Percentiles rank a stretch among this genome's conserved stretches.
Evolutionary conservation across 2,797 vertebrate genomes (phyloP).

Genomic region (Xenops minutus): DNA sequence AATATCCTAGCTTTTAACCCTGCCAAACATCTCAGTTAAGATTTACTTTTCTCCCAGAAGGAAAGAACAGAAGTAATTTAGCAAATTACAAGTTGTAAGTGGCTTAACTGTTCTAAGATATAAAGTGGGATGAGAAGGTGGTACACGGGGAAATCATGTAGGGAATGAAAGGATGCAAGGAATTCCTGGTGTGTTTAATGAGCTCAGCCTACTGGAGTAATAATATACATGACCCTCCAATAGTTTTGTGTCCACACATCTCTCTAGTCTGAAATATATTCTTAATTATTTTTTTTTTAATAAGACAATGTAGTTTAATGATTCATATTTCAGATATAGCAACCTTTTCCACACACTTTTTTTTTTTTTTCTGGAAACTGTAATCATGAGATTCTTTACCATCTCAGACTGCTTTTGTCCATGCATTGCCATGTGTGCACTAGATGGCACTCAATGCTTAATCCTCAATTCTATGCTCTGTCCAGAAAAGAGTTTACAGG

Average conservation of each 20-base stretch:
- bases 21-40: not conserved
- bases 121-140: not conserved
- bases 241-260: not conserved
- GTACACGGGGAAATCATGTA: not conserved
- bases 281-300: not conserved
- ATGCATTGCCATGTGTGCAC: not conserved
- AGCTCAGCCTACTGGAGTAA: not conserved
- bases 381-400: not conserved
- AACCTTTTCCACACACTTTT: not conserved
- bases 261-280: not conserved
- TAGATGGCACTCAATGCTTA: constrained; percentile 24
- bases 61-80: constrained; percentile 3
- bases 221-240: not conserved
- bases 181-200: not conserved
- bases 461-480: not conserved
- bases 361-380: not conserved
- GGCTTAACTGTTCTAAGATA: not conserved
- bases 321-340: not conserved
- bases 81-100: constrained; percentile 1
- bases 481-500: not conserved
- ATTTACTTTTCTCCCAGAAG: not conserved
- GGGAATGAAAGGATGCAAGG: not conserved
- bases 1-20: not conserved
- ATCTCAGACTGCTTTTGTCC: not conserved
- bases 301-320: not conserved